A percentile compares a stretch with the other conserved stretches of the same genome.
These are phyloP conservation scores for Metalampra italica DNA, from an alignment of 2,888 invertebrate species.

Conservation along the genomic window DNA sequence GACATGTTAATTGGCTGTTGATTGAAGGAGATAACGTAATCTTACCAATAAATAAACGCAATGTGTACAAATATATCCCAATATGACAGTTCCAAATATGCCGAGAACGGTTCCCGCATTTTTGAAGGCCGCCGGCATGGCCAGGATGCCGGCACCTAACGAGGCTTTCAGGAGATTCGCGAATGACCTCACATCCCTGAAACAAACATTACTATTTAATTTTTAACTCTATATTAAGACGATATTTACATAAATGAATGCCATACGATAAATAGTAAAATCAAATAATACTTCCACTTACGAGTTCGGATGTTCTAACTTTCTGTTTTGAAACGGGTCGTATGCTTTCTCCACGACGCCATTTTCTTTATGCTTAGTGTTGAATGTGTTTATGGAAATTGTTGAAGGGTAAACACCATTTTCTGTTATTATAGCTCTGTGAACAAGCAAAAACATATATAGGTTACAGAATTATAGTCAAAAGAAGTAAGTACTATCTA, in stretches of 20 bases:
- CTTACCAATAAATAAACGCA: constrained; percentile 95
- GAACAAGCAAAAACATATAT: constrained; percentile 16
- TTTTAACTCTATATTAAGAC: not conserved
- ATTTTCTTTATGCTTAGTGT: constrained; percentile 62
- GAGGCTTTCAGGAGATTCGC: constrained; percentile 96
- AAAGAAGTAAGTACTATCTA: no score
- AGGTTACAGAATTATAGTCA: no score
- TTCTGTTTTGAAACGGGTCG: constrained; percentile 65
- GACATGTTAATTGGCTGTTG: no score
- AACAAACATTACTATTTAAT: constrained; percentile 27
- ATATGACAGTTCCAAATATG: constrained; percentile 85
- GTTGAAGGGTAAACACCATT: constrained; percentile 67
- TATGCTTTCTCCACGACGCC: constrained; percentile 47
- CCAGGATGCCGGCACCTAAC: constrained; percentile 93
- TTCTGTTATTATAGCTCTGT: constrained; percentile 68
- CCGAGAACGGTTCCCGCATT: constrained; percentile 92
- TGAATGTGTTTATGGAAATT: constrained; percentile 65
- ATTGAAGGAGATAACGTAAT: not conserved
- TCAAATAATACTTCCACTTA: constrained; percentile 47
- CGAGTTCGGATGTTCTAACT: constrained; percentile 72
- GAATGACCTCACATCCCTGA: constrained; percentile 88
- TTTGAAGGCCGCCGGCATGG: constrained; percentile 93
- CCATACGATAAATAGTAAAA: not conserved
- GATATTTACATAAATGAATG: not conserved
- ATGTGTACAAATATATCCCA: constrained; percentile 94